These are phyloP conservation scores for Hippocampus mohnikei DNA, from an alignment of 2,113 vertebrate genomes.

Conservation along the genomic window DNA sequence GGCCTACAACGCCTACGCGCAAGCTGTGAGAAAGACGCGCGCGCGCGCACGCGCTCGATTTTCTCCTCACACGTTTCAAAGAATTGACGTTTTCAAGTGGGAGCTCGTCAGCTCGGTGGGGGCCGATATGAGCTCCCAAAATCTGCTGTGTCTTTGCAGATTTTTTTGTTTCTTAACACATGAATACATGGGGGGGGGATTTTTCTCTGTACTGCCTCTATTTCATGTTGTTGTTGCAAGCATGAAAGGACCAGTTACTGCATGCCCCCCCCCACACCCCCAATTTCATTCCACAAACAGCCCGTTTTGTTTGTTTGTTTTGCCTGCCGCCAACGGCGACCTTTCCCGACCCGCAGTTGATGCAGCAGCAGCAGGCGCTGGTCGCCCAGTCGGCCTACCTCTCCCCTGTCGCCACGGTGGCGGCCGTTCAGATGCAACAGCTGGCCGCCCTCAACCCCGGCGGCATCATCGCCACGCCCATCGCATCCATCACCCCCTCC, in stretches of 20 bases:
- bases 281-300: too few species aligned
- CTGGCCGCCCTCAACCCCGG: slow-evolving; percentile 89
- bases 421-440: slow-evolving; percentile 92
- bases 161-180: too few species aligned
- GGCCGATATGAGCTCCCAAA: neutral
- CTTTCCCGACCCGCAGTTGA: slow-evolving; percentile 70
- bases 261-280: too few species aligned
- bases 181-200: too few species aligned
- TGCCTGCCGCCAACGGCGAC: neutral
- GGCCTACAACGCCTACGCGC: slow-evolving; percentile 92
- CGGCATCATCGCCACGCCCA: slow-evolving; percentile 87
- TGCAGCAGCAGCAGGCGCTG: slow-evolving; percentile 96
- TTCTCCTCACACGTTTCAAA: neutral
- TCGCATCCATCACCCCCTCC: slow-evolving; percentile 86
- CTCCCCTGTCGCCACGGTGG: slow-evolving; percentile 91
- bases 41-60: neutral
- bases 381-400: slow-evolving; percentile 95
- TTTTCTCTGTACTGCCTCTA: too few species aligned
- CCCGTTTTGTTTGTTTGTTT: neutral
- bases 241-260: too few species aligned
- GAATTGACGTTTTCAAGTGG: neutral
- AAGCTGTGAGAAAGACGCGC: slow-evolving; percentile 77
- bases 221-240: too few species aligned
- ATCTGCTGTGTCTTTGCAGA: too few species aligned
- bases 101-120: neutral